phyloP scores from a whole-genome alignment of 2,797 vertebrate species.

The Toxotes lorentzi region DNA sequence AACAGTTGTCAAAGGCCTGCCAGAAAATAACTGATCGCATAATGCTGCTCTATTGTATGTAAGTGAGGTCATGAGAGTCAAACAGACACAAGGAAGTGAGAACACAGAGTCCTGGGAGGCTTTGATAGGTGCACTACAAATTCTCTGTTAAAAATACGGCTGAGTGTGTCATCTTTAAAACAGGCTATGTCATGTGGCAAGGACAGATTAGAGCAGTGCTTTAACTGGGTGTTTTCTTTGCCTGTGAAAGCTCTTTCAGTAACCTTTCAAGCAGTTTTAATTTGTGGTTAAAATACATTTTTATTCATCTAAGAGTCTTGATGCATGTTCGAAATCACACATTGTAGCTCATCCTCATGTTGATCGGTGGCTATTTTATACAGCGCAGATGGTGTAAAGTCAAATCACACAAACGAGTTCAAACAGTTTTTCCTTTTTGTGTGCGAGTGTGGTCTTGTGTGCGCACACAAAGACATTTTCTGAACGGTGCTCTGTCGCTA shows the following conservation, averaged over 20 bases:
- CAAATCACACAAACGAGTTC: slow-evolving; percentile 36
- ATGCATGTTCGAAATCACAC: slow-evolving; percentile 24
- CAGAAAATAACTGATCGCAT: slow-evolving; percentile 83
- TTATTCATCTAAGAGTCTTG: slow-evolving; percentile 16
- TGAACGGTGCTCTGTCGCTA: slow-evolving; percentile 57
- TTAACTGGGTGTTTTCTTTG: slow-evolving; percentile 50
- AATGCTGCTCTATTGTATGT: slow-evolving; percentile 77
- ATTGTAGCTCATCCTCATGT: slow-evolving; percentile 26
- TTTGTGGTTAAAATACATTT: slow-evolving; percentile 46
- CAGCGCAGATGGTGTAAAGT: slow-evolving; percentile 30
- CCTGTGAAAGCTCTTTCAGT: slow-evolving; percentile 55
- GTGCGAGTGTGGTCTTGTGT: slow-evolving; percentile 18
- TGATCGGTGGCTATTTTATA: slow-evolving; percentile 36
- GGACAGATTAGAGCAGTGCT: slow-evolving; percentile 56
- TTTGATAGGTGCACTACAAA: slow-evolving; percentile 47
- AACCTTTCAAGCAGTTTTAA: slow-evolving; percentile 55
- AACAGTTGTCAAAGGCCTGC: slow-evolving; percentile 83
- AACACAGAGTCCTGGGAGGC: slow-evolving; percentile 45
- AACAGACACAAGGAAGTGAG: slow-evolving; percentile 58
- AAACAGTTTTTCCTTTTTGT: slow-evolving; percentile 3
- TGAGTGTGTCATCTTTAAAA: slow-evolving; percentile 66
- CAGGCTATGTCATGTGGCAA: slow-evolving; percentile 59
- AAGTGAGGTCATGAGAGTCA: slow-evolving; percentile 81
- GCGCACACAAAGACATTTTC: slow-evolving; percentile 58
- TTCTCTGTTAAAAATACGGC: slow-evolving; percentile 27